Conservation (phyloP, 2,888 invertebrate species). For the Limnephilus rhombicus region DNA sequence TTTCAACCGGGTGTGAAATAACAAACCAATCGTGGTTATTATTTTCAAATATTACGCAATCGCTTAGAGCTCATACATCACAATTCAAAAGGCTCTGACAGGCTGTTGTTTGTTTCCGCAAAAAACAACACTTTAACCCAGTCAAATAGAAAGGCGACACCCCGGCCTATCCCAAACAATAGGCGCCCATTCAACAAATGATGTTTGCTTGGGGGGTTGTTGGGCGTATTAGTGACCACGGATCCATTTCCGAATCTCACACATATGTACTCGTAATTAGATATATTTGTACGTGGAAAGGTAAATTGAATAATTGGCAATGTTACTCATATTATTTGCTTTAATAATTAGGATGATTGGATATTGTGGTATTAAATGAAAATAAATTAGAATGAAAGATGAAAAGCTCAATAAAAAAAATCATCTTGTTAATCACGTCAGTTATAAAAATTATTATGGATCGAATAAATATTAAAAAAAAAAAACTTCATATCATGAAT, state of each 20-base stretch:
- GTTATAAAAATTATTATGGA: too few species aligned
- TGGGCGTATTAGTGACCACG: not conserved
- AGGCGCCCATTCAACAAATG: not conserved
- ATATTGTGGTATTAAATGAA: too few species aligned
- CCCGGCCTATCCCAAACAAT: slow-evolving; percentile 1
- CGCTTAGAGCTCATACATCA: slow-evolving; percentile 10
- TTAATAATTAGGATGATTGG: too few species aligned
- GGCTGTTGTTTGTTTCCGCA: not conserved
- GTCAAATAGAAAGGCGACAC: slow-evolving; percentile 11
- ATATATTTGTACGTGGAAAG: not conserved
- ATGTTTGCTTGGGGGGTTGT: not conserved
- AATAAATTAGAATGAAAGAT: too few species aligned
- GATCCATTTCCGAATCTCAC: not conserved
- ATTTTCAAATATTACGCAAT: not conserved
- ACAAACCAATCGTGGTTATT: not conserved
- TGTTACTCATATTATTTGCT: not conserved
- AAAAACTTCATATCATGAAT: too few species aligned
- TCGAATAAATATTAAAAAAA: too few species aligned
- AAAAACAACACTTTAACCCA: slow-evolving; percentile 20
- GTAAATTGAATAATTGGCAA: not conserved
- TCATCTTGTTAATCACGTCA: too few species aligned
- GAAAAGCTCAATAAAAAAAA: too few species aligned
- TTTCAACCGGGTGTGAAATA: not conserved
- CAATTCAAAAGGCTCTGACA: slow-evolving; percentile 13
- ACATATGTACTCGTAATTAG: not conserved